Evolutionary conservation across 1,140 invertebrate genomes (phyloP), one percentile per base, ranked within the genome.

Genomic region (Antheraea pernyi): DNA sequence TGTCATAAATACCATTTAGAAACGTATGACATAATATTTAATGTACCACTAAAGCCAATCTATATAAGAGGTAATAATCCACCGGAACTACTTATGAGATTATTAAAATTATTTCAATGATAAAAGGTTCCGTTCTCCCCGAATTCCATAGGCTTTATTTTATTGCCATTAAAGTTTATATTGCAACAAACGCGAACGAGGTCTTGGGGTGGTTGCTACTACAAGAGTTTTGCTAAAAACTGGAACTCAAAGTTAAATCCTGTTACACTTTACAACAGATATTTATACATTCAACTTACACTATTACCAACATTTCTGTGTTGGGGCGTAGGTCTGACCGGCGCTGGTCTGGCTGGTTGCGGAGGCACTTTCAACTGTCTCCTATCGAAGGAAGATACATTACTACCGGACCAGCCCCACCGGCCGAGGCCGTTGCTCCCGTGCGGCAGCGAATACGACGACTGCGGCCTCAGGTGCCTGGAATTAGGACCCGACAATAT

Each of bases 301-400:
- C 83, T 85, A 68, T 80, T 80, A 22, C 73, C 77, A 66, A 77
- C 74, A 72, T 87, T 81, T 80, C 78, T 85, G 67, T 65, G 78
- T n/a, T 89, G 79, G 7, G 48, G 10, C n/a, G 86, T 79, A 8
- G 88, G 88, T 30, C 88, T 82, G 16, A 81, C 79, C 0, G 92
- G 92, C 13, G 92, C 92, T 30, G 91, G 91, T n/a, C 91, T 80
- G 11, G 78, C 85, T 3, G 91, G 90, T 69, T 92, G 91, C 6
- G 92, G 91, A 4, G 92, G 92, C 58, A 92, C 81, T 73, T 92
- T 92, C 46, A 85, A 65, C 67, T 91, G 87, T 65, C 92, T 83
- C 59, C 92, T 77, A 69, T 93, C 92, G 71, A 93, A 91, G 0
- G 92, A 93, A 19, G 92, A 91, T 19, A 81, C 83, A 69, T 90